A percentile compares a stretch with the other conserved stretches of the same genome.
Evolutionary conservation across 37 sponge, comb jelly and placozoan species (phyloP).

Genomic region (Tethya wilhelma): DNA sequence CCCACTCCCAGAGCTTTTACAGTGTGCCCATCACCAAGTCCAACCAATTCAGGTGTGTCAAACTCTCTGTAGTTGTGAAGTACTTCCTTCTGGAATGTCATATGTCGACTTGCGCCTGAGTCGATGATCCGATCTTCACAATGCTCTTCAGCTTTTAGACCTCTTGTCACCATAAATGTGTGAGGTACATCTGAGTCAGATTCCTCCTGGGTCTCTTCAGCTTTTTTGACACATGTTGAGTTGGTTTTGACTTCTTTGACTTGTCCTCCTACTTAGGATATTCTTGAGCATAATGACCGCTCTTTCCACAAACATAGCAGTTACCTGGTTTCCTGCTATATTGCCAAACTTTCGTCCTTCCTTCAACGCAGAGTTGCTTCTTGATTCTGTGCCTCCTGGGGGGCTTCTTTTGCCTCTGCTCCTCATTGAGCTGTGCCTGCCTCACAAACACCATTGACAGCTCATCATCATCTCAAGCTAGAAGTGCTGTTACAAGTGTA

Average conservation of each 20-base stretch:
- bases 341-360: background rate
- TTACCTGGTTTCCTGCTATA: background rate
- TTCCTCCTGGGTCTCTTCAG: conserved; percentile 1
- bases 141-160: too few relatives aligned
- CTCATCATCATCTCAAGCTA: conserved; percentile 31
- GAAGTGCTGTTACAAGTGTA: conserved; percentile 36
- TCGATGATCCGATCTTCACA: too few relatives aligned
- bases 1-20: too few relatives aligned
- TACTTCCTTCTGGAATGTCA: too few relatives aligned
- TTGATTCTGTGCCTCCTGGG: background rate
- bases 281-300: conserved; percentile 13
- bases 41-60: too few relatives aligned
- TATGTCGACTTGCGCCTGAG: too few relatives aligned
- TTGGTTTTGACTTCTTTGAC: background rate
- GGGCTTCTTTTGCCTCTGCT: conserved; percentile 7
- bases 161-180: too few relatives aligned
- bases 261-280: background rate
- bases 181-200: conserved; percentile 16
- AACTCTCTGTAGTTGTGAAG: too few relatives aligned
- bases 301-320: conserved; percentile 12
- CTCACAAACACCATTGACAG: conserved; percentile 31
- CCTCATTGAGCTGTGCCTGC: conserved; percentile 27
- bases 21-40: too few relatives aligned
- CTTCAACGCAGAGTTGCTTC: background rate
- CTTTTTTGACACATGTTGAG: conserved; percentile 19